A percentile compares a stretch with the other conserved stretches of the same genome.
Conservation (phyloP, 2,113 vertebrate genomes). For the Apteryx owenii region DNA sequence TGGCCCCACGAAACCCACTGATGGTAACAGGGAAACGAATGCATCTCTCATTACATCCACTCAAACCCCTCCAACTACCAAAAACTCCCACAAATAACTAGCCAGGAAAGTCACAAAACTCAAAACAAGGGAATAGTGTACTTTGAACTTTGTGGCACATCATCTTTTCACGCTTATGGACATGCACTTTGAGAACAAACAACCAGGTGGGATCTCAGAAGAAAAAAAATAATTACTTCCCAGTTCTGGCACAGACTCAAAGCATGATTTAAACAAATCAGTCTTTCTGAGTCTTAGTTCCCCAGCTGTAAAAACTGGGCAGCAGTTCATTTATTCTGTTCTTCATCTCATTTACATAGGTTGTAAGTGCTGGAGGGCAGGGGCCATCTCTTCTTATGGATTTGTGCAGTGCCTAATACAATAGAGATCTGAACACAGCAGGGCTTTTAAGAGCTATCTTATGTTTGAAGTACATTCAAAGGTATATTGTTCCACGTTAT, state of each 20-base stretch:
- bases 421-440: background rate
- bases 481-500: background rate
- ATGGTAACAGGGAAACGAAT: background rate
- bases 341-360: background rate
- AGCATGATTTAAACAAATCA: background rate
- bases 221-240: background rate
- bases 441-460: background rate
- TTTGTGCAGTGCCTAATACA: background rate
- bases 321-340: background rate
- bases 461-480: background rate
- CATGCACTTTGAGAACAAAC: background rate
- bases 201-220: background rate
- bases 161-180: background rate
- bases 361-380: background rate
- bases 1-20: background rate
- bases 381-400: background rate
- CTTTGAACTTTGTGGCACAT: background rate
- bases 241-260: background rate
- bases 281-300: background rate
- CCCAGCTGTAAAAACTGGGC: background rate
- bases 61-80: background rate
- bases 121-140: accelerated
- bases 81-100: background rate
- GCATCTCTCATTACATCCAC: background rate
- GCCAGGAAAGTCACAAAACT: background rate